Percentiles rank a stretch among this genome's conserved stretches.
phyloP scores from a whole-genome alignment of 2,888 invertebrate genomes.

The Eupsilia transversa region DNA sequence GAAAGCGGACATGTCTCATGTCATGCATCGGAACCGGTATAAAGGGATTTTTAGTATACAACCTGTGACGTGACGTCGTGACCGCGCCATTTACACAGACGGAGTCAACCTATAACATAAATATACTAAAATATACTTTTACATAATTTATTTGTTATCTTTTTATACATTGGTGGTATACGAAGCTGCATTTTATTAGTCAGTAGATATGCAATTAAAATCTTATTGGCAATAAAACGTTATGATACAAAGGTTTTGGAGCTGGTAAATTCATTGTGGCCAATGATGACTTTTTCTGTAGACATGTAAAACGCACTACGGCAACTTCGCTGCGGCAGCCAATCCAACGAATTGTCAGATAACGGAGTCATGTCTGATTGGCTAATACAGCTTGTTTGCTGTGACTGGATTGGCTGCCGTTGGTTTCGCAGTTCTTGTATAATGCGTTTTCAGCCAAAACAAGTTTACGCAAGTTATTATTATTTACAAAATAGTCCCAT shows the following conservation, averaged over 20 bases:
- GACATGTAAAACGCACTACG: not conserved
- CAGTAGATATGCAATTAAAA: constrained; percentile 59
- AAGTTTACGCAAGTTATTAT: constrained; percentile 4
- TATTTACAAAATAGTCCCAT: constrained; percentile 60
- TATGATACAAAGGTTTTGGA: constrained; percentile 54
- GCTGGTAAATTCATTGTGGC: constrained; percentile 15
- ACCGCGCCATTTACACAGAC: constrained; percentile 65
- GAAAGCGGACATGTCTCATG: not conserved
- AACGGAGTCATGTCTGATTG: constrained; percentile 2
- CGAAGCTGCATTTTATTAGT: constrained; percentile 61
- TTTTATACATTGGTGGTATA: constrained; percentile 65
- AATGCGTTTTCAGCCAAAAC: constrained; percentile 13
- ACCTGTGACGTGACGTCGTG: constrained; percentile 40
- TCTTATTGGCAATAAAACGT: constrained; percentile 61
- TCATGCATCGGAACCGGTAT: too few species aligned
- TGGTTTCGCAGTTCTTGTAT: not conserved
- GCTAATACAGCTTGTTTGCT: not conserved
- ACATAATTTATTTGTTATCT: constrained; percentile 60
- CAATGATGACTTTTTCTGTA: constrained; percentile 8
- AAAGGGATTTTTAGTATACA: constrained; percentile 7
- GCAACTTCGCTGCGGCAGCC: not conserved
- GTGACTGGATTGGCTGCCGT: not conserved
- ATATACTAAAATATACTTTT: constrained; percentile 64
- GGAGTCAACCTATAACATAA: constrained; percentile 67
- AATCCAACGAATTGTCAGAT: not conserved